Evolutionary conservation across 1,140 invertebrate genomes (phyloP).

Genomic region (Drosophila chauvacae): DNA sequence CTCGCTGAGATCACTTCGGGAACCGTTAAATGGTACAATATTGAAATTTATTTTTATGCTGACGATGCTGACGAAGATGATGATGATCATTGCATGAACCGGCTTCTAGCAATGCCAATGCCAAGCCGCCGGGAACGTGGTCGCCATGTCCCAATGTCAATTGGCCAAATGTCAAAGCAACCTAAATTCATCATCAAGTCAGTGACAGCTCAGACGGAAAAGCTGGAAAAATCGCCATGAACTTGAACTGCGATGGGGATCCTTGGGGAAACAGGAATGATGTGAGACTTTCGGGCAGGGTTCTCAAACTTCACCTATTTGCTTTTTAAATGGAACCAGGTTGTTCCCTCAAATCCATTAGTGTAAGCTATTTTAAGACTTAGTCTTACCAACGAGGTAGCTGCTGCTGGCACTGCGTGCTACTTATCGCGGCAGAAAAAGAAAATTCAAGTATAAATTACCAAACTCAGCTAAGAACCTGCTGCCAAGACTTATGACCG

Average conservation of each 20-base stretch:
- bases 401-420: constrained; percentile 41
- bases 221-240: constrained; percentile 25
- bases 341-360: constrained; percentile 5
- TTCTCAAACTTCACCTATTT: background rate
- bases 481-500: constrained; percentile 75
- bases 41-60: constrained; percentile 77
- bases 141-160: constrained; percentile 50
- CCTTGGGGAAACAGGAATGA: constrained; percentile 4
- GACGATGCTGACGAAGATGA: constrained; percentile 50
- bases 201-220: constrained; percentile 32
- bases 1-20: constrained; percentile 21
- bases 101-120: constrained; percentile 45
- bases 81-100: constrained; percentile 51
- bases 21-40: constrained; percentile 80
- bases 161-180: constrained; percentile 63
- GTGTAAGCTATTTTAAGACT: constrained; percentile 13
- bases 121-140: constrained; percentile 23
- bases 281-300: background rate
- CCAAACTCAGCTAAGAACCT: constrained; percentile 77
- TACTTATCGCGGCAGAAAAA: constrained; percentile 51
- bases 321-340: background rate
- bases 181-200: constrained; percentile 58
- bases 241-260: constrained; percentile 30
- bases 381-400: constrained; percentile 26
- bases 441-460: constrained; percentile 69